Evolutionary conservation across 2,797 vertebrate genomes (phyloP).

Genomic region (Malacoraja senta): DNA sequence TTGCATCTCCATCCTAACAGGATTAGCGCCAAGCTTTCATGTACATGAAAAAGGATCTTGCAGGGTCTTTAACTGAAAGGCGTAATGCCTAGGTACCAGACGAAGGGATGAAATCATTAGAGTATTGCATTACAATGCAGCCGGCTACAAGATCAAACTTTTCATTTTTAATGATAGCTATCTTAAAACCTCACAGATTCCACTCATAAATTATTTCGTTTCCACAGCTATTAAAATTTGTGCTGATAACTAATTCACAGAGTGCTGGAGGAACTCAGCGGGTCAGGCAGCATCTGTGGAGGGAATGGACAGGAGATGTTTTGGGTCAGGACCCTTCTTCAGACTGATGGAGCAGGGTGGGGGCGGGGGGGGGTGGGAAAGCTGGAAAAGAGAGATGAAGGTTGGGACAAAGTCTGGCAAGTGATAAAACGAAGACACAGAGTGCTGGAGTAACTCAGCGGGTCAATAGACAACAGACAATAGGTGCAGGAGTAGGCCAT

Average conservation of each 20-base stretch:
- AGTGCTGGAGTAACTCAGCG: no score
- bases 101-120: conserved; percentile 61
- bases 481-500: no score
- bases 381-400: no score
- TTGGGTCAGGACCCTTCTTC: no score
- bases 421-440: no score
- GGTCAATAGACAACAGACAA: no score
- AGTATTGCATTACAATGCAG: conserved; percentile 45
- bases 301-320: no score
- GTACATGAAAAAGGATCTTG: conserved; percentile 48
- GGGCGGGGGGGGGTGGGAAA: no score
- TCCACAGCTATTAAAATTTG: background rate
- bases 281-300: no score
- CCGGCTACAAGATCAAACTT: conserved; percentile 46
- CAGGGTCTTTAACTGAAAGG: conserved; percentile 42
- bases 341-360: no score
- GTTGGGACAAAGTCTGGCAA: no score
- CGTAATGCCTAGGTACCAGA: conserved; percentile 50
- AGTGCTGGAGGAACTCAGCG: no score
- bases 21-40: conserved; percentile 45
- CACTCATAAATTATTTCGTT: conserved; percentile 44
- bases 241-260: background rate
- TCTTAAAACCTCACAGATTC: conserved; percentile 61
- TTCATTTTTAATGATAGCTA: conserved; percentile 58
- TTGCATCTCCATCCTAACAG: conserved; percentile 47